These are phyloP conservation scores for Pituophis catenifer DNA, from an alignment of 2,113 vertebrate species.

Conservation along the genomic window DNA sequence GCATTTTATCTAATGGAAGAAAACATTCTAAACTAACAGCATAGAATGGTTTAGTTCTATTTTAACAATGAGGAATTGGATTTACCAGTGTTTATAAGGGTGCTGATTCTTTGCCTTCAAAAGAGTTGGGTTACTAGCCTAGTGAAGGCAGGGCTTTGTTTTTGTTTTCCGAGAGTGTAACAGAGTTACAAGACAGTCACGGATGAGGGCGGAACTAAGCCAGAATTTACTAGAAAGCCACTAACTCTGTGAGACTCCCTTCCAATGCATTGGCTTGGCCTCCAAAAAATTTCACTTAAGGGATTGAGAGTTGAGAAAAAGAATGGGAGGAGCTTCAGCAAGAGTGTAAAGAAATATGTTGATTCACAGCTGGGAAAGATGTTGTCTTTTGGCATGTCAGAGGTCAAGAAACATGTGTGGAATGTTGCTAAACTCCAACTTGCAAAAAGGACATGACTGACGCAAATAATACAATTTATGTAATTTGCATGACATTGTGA, in stretches of 20 bases:
- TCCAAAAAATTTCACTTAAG: not conserved
- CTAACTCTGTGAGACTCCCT: not conserved
- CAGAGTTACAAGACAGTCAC: not conserved
- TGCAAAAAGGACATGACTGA: not conserved
- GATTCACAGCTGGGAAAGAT: not conserved
- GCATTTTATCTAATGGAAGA: conserved; percentile 45
- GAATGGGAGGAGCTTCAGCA: not conserved
- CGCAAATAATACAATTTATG: not conserved
- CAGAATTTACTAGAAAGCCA: not conserved
- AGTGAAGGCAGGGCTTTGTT: not conserved
- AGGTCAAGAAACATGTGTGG: not conserved
- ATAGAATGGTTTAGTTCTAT: conserved; percentile 46
- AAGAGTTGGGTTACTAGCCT: conserved; percentile 20
- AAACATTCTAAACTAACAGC: conserved; percentile 54
- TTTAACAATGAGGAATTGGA: conserved; percentile 54
- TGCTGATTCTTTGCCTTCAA: conserved; percentile 32
- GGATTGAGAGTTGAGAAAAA: not conserved
- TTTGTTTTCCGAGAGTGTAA: not conserved
- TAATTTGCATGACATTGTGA: not conserved
- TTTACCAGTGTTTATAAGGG: conserved; percentile 44
- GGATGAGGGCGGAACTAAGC: not conserved
- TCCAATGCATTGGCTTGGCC: not conserved
- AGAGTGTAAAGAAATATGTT: not conserved
- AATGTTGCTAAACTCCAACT: not conserved
- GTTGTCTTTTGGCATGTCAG: not conserved